Evolutionary conservation across 2,888 invertebrate species (phyloP).

Genomic region (Argyresthia albistria): DNA sequence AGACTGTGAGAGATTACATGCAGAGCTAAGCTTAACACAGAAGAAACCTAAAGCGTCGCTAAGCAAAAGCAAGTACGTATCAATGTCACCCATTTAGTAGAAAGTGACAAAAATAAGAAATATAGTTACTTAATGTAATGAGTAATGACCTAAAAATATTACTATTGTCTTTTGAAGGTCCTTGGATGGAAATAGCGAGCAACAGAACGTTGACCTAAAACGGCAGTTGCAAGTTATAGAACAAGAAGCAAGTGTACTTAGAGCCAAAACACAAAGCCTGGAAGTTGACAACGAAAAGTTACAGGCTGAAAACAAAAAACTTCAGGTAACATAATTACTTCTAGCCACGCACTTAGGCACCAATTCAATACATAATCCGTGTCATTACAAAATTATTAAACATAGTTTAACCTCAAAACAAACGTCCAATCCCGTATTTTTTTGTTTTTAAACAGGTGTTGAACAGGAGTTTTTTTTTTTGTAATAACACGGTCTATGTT

Average conservation of each 20-base stretch:
- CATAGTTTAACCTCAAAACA: no score
- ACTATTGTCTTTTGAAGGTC: constrained; percentile 50
- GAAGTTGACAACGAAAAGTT: constrained; percentile 85
- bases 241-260: constrained; percentile 80
- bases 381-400: no score
- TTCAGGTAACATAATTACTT: constrained; percentile 51
- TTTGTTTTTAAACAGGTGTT: no score
- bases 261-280: constrained; percentile 77
- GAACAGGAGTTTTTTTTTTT: no score
- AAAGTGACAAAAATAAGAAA: no score
- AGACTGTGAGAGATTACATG: constrained; percentile 82
- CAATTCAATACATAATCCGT: no score
- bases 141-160: not conserved
- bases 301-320: constrained; percentile 79
- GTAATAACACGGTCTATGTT: no score
- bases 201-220: constrained; percentile 78
- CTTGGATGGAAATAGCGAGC: constrained; percentile 68
- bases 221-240: constrained; percentile 83
- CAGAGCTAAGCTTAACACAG: constrained; percentile 76
- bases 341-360: no score
- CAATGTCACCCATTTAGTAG: no score
- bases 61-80: constrained; percentile 75
- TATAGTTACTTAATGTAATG: no score
- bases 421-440: no score
- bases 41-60: constrained; percentile 75